Conservation (phyloP, 1,140 invertebrate genomes). For the Rhagoletis zephyria region DNA sequence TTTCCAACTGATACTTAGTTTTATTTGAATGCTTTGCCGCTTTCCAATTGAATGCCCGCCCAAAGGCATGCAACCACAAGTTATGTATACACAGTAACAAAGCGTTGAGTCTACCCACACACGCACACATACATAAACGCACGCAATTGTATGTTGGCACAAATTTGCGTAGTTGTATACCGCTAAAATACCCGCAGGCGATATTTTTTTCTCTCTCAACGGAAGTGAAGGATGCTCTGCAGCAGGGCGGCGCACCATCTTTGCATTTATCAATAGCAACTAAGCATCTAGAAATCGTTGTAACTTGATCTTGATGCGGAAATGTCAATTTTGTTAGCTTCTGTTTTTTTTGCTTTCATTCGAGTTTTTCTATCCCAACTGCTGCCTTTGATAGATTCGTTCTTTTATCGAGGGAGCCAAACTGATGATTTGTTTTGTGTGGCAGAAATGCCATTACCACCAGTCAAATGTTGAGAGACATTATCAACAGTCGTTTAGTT, state of each 20-base stretch:
- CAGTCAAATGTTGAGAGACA: neutral
- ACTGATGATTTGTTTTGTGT: constrained; percentile 30
- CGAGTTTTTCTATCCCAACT: neutral
- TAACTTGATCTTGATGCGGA: constrained; percentile 51
- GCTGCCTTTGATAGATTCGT: constrained; percentile 39
- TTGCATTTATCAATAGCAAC: constrained; percentile 15
- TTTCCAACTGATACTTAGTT: constrained; percentile 11
- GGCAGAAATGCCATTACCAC: constrained; percentile 42
- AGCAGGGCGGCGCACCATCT: neutral
- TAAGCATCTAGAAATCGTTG: constrained; percentile 21
- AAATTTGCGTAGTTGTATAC: neutral
- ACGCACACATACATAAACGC: neutral
- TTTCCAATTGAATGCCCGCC: constrained; percentile 45
- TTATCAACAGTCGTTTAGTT: constrained; percentile 4
- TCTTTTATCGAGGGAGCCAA: constrained; percentile 4
- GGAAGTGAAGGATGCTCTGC: neutral
- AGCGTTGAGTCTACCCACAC: neutral
- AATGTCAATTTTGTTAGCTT: constrained; percentile 36
- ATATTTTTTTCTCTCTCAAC: constrained; percentile 10
- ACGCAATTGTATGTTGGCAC: neutral
- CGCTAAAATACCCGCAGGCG: constrained; percentile 11
- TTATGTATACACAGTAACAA: neutral
- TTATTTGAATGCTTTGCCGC: constrained; percentile 30
- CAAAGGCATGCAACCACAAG: constrained; percentile 37
- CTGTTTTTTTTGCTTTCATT: neutral